A percentile compares a stretch with the other conserved stretches of the same genome.
Evolutionary conservation across 2,888 invertebrate genomes (phyloP).

Genomic region (Blastobasis adustella): DNA sequence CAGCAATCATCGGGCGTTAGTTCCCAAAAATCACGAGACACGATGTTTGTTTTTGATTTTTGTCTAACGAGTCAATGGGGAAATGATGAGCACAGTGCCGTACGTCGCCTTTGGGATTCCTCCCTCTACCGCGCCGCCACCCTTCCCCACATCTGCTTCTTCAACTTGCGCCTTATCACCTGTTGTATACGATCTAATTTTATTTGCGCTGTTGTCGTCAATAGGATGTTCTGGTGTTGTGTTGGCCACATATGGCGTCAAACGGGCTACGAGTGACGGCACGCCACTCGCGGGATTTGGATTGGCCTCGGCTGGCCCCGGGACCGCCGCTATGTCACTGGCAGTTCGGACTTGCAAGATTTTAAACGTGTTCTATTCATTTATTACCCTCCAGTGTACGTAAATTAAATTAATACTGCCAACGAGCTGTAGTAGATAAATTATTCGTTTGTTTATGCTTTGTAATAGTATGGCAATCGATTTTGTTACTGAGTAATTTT

Average conservation of each 20-base stretch:
- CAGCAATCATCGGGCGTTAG: slow-evolving; percentile 55
- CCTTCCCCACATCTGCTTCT: slow-evolving; percentile 27
- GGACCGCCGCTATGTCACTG: slow-evolving; percentile 51
- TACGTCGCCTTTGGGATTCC: slow-evolving; percentile 68
- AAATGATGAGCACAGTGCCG: slow-evolving; percentile 70
- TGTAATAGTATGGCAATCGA: too few species aligned
- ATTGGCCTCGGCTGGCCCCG: slow-evolving; percentile 58
- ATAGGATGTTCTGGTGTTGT: slow-evolving; percentile 36
- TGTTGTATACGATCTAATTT: slow-evolving; percentile 35
- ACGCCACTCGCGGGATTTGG: slow-evolving; percentile 62
- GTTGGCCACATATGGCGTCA: slow-evolving; percentile 65
- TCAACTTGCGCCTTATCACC: slow-evolving; percentile 38
- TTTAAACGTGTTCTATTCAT: slow-evolving; percentile 18
- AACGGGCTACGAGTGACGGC: slow-evolving; percentile 69
- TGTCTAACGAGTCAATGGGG: slow-evolving; percentile 75
- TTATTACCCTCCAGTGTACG: too few species aligned
- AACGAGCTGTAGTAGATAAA: too few species aligned
- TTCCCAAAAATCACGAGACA: slow-evolving; percentile 62
- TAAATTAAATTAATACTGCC: too few species aligned
- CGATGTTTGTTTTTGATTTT: slow-evolving; percentile 75
- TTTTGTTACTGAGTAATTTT: too few species aligned
- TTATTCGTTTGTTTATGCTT: too few species aligned
- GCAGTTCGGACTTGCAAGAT: slow-evolving; percentile 40
- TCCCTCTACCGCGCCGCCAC: slow-evolving; percentile 55
- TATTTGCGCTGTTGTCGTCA: slow-evolving; percentile 22